Base-by-base conservation (phyloP, 2,113 vertebrate species). In the Planiliza haematocheilus region DNA sequence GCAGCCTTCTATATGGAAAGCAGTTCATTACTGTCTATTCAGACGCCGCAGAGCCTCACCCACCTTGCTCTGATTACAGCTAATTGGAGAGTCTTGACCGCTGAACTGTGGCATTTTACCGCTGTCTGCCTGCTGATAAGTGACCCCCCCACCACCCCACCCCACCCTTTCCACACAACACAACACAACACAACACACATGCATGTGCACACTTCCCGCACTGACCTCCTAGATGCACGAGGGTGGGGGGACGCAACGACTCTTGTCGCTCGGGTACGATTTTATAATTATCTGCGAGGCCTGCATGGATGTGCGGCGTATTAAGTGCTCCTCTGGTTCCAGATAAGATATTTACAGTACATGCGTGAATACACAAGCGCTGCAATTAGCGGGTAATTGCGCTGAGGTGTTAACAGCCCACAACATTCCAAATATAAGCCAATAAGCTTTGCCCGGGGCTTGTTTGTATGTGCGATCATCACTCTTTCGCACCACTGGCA, bases 51-150 rank as follows among this genome's bases (percentile, higher is more conserved):
- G 17, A 24, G 38, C 59, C 20, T 82, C 39, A 4, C 45, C 43
- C 63, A 45, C 48, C 50, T 37, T 39, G 13, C 55, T 77, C 58
- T 68, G 64, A 90, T 87, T 85, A 59, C 20, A 58, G 21, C 69
- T 87, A 86, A 85, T 82, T 87, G 64, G 66, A 60, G n/a, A 60
- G 36, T 59, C 55, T 68, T 74, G 57, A 77, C 74, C 51, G 6
- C 76, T 77, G 76, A 78, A 65, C 72, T 70, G 64, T 81, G 48
- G 38, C 49, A 64, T 87, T 74, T 80, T 17, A 70, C 39, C 37
- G 52, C 64, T 61, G 67, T 45, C 48, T 82, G 53, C 70, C 41
- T 12, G 14, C 14, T 57, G 61, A 83, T 56, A 48, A 62, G 10
- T 57, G 49, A 81, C 38, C 46, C 17, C 63, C 11, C 8, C 24